Evolutionary conservation across 2,888 invertebrate genomes (phyloP).

Genomic region (Agrilus biguttatus): DNA sequence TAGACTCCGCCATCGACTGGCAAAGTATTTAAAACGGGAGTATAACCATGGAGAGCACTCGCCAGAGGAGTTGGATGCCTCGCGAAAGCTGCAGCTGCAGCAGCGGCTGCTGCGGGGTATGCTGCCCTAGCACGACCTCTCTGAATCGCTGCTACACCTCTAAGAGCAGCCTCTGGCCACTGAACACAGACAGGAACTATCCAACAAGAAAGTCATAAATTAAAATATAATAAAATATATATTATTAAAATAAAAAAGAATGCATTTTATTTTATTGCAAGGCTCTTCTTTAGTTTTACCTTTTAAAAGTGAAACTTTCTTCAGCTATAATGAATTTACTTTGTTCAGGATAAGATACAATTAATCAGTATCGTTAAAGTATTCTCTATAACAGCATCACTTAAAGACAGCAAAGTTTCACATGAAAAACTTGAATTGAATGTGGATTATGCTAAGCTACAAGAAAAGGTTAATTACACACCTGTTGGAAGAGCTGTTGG

Average conservation of each 20-base stretch:
- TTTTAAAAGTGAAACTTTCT: neutral
- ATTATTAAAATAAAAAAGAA: neutral
- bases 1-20: conserved; percentile 61
- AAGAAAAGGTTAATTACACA: conserved; percentile 35
- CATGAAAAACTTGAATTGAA: no score
- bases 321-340: no score
- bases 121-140: conserved; percentile 54
- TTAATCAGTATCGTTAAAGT: no score
- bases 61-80: conserved; percentile 54
- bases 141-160: conserved; percentile 75
- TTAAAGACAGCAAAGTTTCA: no score
- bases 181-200: conserved; percentile 78
- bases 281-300: conserved; percentile 2
- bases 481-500: conserved; percentile 82
- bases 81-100: conserved; percentile 52
- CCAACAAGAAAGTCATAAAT: conserved; percentile 32
- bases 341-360: no score
- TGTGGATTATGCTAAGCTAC: neutral
- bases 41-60: conserved; percentile 74
- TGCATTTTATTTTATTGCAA: conserved; percentile 1
- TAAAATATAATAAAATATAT: conserved; percentile 1
- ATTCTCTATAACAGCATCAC: no score
- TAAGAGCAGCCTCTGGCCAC: conserved; percentile 78
- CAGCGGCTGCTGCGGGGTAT: conserved; percentile 57
- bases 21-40: conserved; percentile 40